A percentile compares a stretch with the other conserved stretches of the same genome.
These are phyloP conservation scores for Heteropelma amictum DNA, from an alignment of 2,888 invertebrate genomes.

Conservation along the genomic window DNA sequence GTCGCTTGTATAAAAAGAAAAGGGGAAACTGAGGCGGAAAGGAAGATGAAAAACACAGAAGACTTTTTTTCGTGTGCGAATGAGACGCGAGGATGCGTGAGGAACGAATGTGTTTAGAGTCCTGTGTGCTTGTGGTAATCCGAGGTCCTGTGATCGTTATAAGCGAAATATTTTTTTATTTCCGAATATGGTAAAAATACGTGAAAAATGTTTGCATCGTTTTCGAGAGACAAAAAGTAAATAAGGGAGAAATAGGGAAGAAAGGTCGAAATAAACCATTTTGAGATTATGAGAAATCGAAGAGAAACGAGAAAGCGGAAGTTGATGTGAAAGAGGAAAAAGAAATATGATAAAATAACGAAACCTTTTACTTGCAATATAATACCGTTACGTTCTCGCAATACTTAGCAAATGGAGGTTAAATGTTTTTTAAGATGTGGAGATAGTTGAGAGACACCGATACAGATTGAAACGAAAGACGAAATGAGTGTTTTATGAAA, in stretches of 20 bases:
- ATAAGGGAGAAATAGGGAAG: constrained; percentile 6
- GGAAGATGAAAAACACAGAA: neutral
- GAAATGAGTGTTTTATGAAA: constrained; percentile 52
- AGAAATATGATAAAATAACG: constrained; percentile 44
- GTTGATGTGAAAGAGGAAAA: constrained; percentile 19
- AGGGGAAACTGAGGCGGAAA: neutral
- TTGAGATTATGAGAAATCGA: neutral
- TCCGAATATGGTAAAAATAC: constrained; percentile 73
- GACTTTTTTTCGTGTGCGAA: constrained; percentile 33
- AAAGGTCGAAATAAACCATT: constrained; percentile 7
- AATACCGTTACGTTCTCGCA: constrained; percentile 77
- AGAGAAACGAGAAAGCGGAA: constrained; percentile 4
- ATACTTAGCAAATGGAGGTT: constrained; percentile 73
- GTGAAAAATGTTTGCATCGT: constrained; percentile 63
- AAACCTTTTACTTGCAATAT: constrained; percentile 77
- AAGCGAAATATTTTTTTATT: constrained; percentile 78
- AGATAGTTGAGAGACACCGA: constrained; percentile 55
- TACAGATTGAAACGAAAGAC: constrained; percentile 48
- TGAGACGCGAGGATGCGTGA: constrained; percentile 49
- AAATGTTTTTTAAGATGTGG: constrained; percentile 57
- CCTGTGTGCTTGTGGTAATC: constrained; percentile 76
- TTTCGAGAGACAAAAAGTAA: constrained; percentile 48
- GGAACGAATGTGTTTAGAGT: constrained; percentile 62
- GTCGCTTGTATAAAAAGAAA: constrained; percentile 49
- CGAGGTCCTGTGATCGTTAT: constrained; percentile 78